Percentiles rank a stretch among this genome's conserved stretches.
These are phyloP conservation scores for Drosophila colorata DNA, from an alignment of 2,888 invertebrate species.

Conservation along the genomic window DNA sequence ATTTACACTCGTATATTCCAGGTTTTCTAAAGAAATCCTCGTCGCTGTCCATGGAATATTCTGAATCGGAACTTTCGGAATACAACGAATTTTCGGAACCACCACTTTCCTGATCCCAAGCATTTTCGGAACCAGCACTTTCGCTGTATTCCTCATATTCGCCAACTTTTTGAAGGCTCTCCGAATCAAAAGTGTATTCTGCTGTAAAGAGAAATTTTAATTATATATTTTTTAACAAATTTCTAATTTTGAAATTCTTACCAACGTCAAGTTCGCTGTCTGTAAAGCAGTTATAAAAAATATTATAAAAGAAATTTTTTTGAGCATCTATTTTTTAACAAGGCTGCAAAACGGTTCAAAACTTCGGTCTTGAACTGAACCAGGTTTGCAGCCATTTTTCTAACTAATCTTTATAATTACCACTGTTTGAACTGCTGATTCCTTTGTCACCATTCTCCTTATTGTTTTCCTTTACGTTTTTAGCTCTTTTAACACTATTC, in stretches of 20 bases:
- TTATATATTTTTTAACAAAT: too few species aligned
- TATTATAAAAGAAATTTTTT: too few species aligned
- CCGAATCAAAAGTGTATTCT: background rate
- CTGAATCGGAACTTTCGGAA: background rate
- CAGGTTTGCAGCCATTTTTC: too few species aligned
- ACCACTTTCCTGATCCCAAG: background rate
- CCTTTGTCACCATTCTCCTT: background rate
- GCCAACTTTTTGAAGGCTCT: too few species aligned
- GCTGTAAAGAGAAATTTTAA: background rate
- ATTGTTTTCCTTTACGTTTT: background rate
- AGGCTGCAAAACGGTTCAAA: too few species aligned
- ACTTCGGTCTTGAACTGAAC: too few species aligned
- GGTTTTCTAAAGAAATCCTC: conserved; percentile 22
- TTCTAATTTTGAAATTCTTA: background rate
- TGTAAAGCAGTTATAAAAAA: background rate
- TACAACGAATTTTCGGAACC: background rate
- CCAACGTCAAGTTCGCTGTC: background rate
- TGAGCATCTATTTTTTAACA: too few species aligned
- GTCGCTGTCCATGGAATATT: conserved; percentile 8
- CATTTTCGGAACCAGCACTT: background rate
- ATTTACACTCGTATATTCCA: background rate
- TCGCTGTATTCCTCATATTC: too few species aligned
- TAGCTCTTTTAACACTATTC: background rate
- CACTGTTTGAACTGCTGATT: background rate
- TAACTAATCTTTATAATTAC: background rate